A percentile compares a stretch with the other conserved stretches of the same genome.
Conservation (phyloP, 2,113 vertebrate genomes). For the Crotalus tigris region DNA sequence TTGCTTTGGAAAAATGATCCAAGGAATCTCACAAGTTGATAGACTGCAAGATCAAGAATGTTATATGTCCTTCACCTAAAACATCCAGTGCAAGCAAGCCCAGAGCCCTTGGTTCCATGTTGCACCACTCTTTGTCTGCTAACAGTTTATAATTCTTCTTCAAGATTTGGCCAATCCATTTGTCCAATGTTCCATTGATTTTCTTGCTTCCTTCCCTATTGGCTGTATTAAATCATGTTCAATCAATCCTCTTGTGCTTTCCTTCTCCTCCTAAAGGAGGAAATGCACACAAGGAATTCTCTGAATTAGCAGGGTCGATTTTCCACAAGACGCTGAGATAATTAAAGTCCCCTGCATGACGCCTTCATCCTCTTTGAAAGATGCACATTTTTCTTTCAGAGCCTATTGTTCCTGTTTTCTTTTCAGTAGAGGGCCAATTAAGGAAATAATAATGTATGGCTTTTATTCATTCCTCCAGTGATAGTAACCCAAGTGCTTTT, state of each 20-base stretch:
- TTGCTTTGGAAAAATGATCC: not conserved
- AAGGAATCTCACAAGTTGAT: not conserved
- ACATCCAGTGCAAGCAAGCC: not conserved
- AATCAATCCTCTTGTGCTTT: not conserved
- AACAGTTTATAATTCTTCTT: not conserved
- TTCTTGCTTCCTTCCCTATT: not conserved
- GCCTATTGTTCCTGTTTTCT: not conserved
- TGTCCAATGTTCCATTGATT: not conserved
- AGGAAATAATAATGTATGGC: not conserved
- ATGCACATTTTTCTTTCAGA: not conserved
- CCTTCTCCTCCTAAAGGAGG: not conserved
- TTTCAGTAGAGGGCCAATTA: not conserved
- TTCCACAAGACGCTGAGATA: not conserved
- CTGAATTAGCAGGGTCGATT: not conserved
- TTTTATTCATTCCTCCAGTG: not conserved
- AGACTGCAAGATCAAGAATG: not conserved
- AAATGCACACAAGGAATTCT: not conserved
- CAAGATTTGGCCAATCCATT: not conserved
- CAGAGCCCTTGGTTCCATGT: not conserved
- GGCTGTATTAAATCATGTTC: not conserved
- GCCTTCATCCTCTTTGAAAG: not conserved
- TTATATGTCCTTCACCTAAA: not conserved
- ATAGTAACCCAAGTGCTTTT: not conserved
- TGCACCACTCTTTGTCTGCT: not conserved
- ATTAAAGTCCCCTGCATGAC: not conserved